Base-by-base conservation (phyloP, 2,113 vertebrate genomes). In the Pongo abelii region DNA sequence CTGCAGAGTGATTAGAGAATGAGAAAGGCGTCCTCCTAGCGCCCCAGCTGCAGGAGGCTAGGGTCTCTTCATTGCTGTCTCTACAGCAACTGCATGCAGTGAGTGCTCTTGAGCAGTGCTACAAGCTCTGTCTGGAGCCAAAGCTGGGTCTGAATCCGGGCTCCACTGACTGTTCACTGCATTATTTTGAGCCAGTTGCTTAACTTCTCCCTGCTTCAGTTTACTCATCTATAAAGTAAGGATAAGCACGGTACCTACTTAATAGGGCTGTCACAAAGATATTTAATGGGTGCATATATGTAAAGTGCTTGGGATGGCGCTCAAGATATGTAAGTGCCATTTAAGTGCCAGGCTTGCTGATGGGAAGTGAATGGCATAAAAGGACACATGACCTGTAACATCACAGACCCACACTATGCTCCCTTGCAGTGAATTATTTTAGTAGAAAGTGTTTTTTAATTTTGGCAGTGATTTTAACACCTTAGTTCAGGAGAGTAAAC, bases 61-160 rank as follows among this genome's bases (percentile, higher is more conserved):
- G 40, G 10, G 7, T 32, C 30, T 0, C 22, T 16, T 20, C 88
- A 3, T 14, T 2, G 1, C 5, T 7, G 3, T 38, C 84, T 87
- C 75, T 2, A 22, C 17, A 35, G 75, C 1, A 22, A 61, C n/a
- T 18, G 6, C 5, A 12, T 5, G 35, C 43, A 57, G 55, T 5
- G 23, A 40, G 38, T 23, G 32, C 27, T 46, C 87, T 32, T 0
- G 25, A 14, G 14, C 43, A 6, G 11, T 17, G 12, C 0, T n/a
- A 3, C 1, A 4, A 35, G 13, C 6, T 14, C 22, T 40, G 61
- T 22, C 48, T 27, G 5, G 22, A 61, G 25, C 43, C 80, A 74
- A 43, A 61, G 40, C 46, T 64, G 22, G 4, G 11, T 1, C 27
- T 6, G 25, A 52, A 30, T 52, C 14, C 16, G 40, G 43, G 30